A percentile compares a stretch with the other conserved stretches of the same genome.
Evolutionary conservation across 2,888 invertebrate species (phyloP).

Genomic region (Camptogramma bilineatum): DNA sequence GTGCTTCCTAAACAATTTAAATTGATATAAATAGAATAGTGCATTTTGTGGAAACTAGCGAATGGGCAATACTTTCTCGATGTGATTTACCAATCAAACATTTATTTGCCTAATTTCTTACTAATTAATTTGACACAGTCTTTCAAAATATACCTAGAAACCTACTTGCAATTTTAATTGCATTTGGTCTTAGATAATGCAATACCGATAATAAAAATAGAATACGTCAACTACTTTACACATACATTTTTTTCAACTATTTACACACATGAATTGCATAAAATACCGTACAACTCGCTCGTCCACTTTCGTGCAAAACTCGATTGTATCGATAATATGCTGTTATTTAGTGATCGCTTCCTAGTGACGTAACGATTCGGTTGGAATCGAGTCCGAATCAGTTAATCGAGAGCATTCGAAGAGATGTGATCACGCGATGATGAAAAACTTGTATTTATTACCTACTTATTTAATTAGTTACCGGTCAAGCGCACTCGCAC

Average conservation of each 20-base stretch:
- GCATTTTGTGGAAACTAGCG: too few relatives aligned
- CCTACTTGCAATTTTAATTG: not conserved
- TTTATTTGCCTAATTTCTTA: too few relatives aligned
- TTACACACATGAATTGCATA: conserved; percentile 9
- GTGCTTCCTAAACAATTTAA: too few relatives aligned
- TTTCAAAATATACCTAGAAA: not conserved
- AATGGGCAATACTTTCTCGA: too few relatives aligned
- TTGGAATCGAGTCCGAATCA: conserved; percentile 40
- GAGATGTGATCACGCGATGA: conserved; percentile 61
- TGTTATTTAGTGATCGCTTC: conserved; percentile 49
- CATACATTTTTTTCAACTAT: too few relatives aligned
- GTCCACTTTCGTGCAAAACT: conserved; percentile 55
- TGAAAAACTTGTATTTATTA: conserved; percentile 35
- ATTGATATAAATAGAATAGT: too few relatives aligned
- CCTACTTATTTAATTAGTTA: not conserved
- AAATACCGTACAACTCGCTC: conserved; percentile 22
- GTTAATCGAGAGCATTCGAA: conserved; percentile 57
- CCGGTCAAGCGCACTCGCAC: too few relatives aligned
- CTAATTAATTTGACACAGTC: too few relatives aligned
- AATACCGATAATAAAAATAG: not conserved
- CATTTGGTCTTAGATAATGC: not conserved
- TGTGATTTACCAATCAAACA: too few relatives aligned
- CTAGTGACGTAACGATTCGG: conserved; percentile 56
- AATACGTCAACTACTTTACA: not conserved
- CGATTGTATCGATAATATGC: conserved; percentile 47